Evolutionary conservation across 1,140 invertebrate genomes (phyloP), one percentile per base, ranked within the genome.

Genomic region (Thaumatotibia leucotreta): DNA sequence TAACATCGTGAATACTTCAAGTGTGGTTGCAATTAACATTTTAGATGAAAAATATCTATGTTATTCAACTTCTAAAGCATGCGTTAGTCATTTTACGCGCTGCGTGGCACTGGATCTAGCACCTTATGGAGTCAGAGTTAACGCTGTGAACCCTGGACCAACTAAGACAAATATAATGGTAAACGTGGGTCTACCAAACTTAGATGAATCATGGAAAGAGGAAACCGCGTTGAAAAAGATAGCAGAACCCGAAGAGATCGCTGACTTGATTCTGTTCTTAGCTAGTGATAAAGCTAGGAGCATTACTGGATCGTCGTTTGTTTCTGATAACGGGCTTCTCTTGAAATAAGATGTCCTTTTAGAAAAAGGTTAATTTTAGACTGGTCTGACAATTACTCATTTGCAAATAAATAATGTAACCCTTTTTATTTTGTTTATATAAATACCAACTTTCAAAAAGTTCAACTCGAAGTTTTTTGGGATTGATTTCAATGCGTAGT

Each of bases 1-100:
- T 20, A 94, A 93, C 66, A 93, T 96, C 72, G 93, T 97, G 0
- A 96, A 96, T 83, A 93, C 96, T 1, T 96, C 95, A 1, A 96
- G 95, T 77, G 93, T 96, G 0, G 92, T n/a, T 90, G 73, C 95
- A 23, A 29, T 5, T 23, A 11, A 32, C 9, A n/a, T n/a, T n/a
- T n/a, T n/a, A 0, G 8, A 6, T 5, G 11, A 6, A 4, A 14
- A 10, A 24, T 2, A 6, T 29, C 6, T 33, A 1, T 11, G 49
- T 9, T 66, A 61, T 14, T 61, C 1, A 11, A 31, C 27, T 27
- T 49, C 65, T 24, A 66, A 66, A 29, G 65, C 65, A 2, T 52
- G 23, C 4, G 35, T 66, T 6, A 33, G 61, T 14, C 67, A 68
- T 52, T 65, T 68, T 24, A 32, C 63, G 64, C n/a, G n/a, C n/a